A percentile compares a stretch with the other conserved stretches of the same genome.
Evolutionary conservation across 1,140 invertebrate species (phyloP).

Genomic region (Brachionus manjavacas): DNA sequence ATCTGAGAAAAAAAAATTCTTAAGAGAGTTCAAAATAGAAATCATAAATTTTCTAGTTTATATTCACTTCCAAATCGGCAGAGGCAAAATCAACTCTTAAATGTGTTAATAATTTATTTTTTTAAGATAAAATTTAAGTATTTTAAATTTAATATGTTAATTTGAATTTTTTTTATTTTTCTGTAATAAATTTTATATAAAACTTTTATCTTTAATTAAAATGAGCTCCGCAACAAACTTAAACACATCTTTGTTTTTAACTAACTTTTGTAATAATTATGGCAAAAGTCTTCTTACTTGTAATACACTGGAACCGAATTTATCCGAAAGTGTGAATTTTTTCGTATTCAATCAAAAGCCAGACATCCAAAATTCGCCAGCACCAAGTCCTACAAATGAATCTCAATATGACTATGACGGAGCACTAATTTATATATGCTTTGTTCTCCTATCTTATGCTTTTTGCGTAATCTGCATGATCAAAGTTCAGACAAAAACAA

Average conservation of each 20-base stretch:
- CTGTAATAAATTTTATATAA: not conserved
- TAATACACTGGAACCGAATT: not conserved
- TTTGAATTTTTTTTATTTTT: not conserved
- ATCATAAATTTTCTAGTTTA: not conserved
- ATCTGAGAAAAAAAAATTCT: too few relatives aligned
- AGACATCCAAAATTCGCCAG: not conserved
- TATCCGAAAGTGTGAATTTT: not conserved
- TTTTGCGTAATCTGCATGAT: constrained; percentile 25
- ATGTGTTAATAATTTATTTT: not conserved
- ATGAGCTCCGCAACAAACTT: not conserved
- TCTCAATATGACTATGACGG: constrained; percentile 20
- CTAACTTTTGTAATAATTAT: not conserved
- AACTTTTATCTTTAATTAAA: not conserved
- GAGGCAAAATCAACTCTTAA: not conserved
- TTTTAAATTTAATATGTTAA: constrained; percentile 2
- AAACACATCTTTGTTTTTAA: not conserved
- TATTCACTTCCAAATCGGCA: not conserved
- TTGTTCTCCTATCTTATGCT: constrained; percentile 25
- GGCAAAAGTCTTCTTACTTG: not conserved
- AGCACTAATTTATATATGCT: not conserved
- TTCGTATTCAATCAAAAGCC: not conserved
- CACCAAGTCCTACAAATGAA: not conserved
- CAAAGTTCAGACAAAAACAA: constrained; percentile 20
- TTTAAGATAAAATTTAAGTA: not conserved
- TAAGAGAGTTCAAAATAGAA: not conserved